Percentiles rank a stretch among this genome's conserved stretches.
These are phyloP conservation scores for Psittacula cyanocephala DNA, from an alignment of 2,113 vertebrate species.

Conservation along the genomic window DNA sequence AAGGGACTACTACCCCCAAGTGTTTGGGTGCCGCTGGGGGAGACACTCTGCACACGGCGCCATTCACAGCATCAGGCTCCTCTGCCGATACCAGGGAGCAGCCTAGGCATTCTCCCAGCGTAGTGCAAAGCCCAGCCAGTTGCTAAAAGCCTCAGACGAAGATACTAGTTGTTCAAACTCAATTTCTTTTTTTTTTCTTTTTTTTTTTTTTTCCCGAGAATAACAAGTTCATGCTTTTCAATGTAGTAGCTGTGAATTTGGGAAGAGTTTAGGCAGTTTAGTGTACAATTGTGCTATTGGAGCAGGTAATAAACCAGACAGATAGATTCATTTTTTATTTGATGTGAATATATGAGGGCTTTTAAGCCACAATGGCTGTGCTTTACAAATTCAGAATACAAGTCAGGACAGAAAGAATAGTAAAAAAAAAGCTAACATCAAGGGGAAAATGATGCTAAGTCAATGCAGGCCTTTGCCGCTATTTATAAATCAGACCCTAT, in stretches of 20 bases:
- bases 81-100: conserved; percentile 11
- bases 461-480: not conserved
- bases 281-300: not conserved
- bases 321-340: not conserved
- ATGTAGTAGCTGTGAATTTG: not conserved
- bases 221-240: not conserved
- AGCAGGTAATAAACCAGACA: not conserved
- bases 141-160: not conserved
- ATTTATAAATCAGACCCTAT: not conserved
- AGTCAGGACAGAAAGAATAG: not conserved
- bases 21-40: not conserved
- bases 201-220: not conserved
- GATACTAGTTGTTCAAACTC: not conserved
- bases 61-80: conserved; percentile 2
- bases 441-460: not conserved
- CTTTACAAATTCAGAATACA: not conserved
- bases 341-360: not conserved
- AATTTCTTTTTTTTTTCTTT: not conserved
- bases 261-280: not conserved
- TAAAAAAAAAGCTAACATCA: not conserved
- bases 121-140: not conserved
- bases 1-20: not conserved
- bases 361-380: not conserved
- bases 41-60: not conserved
- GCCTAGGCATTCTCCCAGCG: not conserved